These are phyloP conservation scores for Lycaena phlaeas DNA, from an alignment of 2,888 invertebrate genomes.

Conservation along the genomic window DNA sequence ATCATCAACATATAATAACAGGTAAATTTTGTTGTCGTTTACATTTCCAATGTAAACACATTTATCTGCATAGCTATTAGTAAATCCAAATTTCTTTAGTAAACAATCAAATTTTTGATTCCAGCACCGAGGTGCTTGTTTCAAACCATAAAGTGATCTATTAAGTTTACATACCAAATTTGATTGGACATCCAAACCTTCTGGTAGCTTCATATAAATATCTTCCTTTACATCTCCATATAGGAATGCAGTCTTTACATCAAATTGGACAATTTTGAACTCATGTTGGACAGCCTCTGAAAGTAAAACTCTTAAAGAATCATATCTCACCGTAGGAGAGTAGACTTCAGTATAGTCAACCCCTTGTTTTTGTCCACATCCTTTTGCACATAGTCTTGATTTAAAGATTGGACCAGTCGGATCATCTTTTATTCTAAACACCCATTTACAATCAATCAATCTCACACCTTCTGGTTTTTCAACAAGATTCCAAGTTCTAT, in stretches of 20 bases:
- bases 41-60: too few species aligned
- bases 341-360: slow-evolving; percentile 21
- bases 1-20: too few species aligned
- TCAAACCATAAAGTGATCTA: slow-evolving; percentile 5
- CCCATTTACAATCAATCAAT: too few species aligned
- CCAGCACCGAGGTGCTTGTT: slow-evolving; percentile 7
- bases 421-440: too few species aligned
- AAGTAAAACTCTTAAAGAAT: slow-evolving; percentile 19
- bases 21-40: too few species aligned
- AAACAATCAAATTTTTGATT: slow-evolving; percentile 3
- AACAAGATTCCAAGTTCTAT: too few species aligned
- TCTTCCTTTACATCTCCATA: slow-evolving; percentile 20
- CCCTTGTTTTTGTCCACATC: slow-evolving; percentile 13
- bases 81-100: slow-evolving; percentile 7
- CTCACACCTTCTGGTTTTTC: too few species aligned
- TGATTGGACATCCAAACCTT: slow-evolving; percentile 14
- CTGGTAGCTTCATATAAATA: slow-evolving; percentile 20
- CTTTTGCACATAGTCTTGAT: too few species aligned
- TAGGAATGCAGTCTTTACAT: slow-evolving; percentile 21
- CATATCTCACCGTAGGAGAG: slow-evolving; percentile 22
- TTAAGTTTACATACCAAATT: slow-evolving; percentile 9
- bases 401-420: too few species aligned
- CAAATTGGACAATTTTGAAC: slow-evolving; percentile 19
- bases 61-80: neutral
- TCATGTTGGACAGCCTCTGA: too few species aligned